Evolutionary conservation across 2,797 vertebrate species (phyloP).

Genomic region (Pseudotriccus pelzelni): DNA sequence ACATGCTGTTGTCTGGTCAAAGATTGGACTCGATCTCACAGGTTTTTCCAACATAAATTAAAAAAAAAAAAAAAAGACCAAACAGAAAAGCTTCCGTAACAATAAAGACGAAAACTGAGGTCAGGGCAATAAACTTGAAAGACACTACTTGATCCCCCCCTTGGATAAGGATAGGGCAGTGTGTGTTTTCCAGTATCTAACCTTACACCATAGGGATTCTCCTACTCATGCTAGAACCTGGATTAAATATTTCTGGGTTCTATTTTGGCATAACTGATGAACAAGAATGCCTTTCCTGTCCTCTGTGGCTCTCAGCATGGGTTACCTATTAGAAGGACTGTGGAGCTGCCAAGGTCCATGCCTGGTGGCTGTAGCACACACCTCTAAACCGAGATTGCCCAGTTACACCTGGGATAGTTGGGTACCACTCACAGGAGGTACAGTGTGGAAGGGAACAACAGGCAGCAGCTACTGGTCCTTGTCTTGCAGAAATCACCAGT

Average conservation of each 20-base stretch:
- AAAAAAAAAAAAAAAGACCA: background rate
- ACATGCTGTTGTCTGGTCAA: background rate
- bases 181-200: background rate
- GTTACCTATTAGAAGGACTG: background rate
- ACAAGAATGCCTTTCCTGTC: background rate
- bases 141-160: background rate
- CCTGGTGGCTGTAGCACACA: background rate
- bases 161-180: background rate
- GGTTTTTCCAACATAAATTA: background rate
- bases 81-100: background rate
- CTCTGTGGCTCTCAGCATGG: background rate
- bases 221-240: background rate
- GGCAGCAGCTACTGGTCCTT: background rate
- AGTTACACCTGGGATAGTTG: rapidly evolving
- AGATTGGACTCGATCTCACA: background rate
- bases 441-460: background rate
- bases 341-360: background rate
- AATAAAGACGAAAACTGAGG: background rate
- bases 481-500: background rate
- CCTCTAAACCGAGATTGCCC: background rate
- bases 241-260: background rate
- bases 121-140: background rate
- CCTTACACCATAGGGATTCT: background rate
- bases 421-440: background rate
- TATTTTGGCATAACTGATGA: background rate